Percentiles rank a stretch among this genome's conserved stretches.
Evolutionary conservation across 2,888 invertebrate species (phyloP).

Genomic region (Aquatica leii): DNA sequence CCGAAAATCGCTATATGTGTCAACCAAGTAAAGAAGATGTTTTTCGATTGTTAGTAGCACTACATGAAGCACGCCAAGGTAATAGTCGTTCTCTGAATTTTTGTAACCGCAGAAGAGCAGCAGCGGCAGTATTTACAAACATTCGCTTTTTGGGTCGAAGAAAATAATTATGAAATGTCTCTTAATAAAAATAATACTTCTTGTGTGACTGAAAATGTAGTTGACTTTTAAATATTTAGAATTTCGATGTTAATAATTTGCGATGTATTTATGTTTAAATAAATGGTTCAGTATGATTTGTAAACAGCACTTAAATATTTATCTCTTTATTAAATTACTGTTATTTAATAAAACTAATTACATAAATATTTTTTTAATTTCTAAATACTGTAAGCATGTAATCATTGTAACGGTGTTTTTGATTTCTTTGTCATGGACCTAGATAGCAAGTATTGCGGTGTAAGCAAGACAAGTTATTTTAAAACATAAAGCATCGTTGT

Average conservation of each 20-base stretch:
- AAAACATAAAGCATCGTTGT: too few relatives aligned
- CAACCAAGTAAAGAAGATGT: slow-evolving; percentile 71
- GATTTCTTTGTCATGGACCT: too few relatives aligned
- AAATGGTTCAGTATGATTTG: slow-evolving; percentile 8
- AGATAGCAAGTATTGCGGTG: too few relatives aligned
- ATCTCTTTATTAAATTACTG: too few relatives aligned
- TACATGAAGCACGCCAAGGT: slow-evolving; percentile 69
- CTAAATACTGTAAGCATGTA: too few relatives aligned
- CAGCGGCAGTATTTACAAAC: slow-evolving; percentile 68
- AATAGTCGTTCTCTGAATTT: slow-evolving; percentile 66
- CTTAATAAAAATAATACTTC: slow-evolving; percentile 15
- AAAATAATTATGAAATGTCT: slow-evolving; percentile 43
- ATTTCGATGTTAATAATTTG: slow-evolving; percentile 8
- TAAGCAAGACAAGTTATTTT: too few relatives aligned
- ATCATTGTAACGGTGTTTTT: too few relatives aligned
- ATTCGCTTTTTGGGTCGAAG: slow-evolving; percentile 69
- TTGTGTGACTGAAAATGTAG: slow-evolving; percentile 29
- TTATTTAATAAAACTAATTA: too few relatives aligned
- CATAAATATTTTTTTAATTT: too few relatives aligned
- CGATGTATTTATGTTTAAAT: slow-evolving; percentile 7
- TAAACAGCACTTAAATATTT: background rate
- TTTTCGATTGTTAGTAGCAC: slow-evolving; percentile 66
- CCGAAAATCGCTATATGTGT: slow-evolving; percentile 68
- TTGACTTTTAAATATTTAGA: slow-evolving; percentile 21
- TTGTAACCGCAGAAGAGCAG: slow-evolving; percentile 70